Evolutionary conservation across 2,113 vertebrate genomes (phyloP).

Genomic region (Dermatemys mawii): DNA sequence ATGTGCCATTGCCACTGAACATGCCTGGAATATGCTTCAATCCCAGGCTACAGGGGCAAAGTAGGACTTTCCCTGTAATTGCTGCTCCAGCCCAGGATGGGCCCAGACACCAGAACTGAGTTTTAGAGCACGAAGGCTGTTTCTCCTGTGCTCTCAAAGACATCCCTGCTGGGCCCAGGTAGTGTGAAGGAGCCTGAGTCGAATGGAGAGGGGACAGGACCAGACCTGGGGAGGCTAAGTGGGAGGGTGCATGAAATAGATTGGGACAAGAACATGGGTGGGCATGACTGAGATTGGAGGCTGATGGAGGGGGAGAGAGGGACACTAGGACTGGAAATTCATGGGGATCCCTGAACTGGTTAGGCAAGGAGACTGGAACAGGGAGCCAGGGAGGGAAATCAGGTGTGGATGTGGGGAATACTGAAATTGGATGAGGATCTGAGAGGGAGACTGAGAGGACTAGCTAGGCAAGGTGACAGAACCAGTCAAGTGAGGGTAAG

Average conservation of each 20-base stretch:
- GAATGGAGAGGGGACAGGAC: neutral
- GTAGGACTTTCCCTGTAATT: neutral
- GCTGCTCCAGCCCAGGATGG: neutral
- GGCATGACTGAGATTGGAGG: neutral
- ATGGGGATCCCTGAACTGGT: neutral
- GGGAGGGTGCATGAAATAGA: neutral
- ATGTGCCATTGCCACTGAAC: neutral
- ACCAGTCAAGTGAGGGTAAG: neutral
- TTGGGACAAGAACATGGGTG: neutral
- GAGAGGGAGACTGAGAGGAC: neutral
- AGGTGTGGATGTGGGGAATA: neutral
- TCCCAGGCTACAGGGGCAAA: neutral
- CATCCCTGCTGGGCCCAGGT: neutral
- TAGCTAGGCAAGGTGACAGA: neutral
- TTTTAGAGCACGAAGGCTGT: neutral
- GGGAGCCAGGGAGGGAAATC: neutral
- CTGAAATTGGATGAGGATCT: neutral
- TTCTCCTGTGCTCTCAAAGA: neutral
- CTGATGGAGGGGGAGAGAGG: neutral
- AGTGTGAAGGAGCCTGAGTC: neutral
- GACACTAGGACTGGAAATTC: neutral
- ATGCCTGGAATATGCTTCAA: neutral
- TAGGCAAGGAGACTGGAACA: neutral
- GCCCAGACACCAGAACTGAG: neutral
- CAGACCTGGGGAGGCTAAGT: too few species aligned